These are phyloP conservation scores for Mizuhopecten yessoensis DNA, from an alignment of 1,140 invertebrate genomes.

Conservation along the genomic window DNA sequence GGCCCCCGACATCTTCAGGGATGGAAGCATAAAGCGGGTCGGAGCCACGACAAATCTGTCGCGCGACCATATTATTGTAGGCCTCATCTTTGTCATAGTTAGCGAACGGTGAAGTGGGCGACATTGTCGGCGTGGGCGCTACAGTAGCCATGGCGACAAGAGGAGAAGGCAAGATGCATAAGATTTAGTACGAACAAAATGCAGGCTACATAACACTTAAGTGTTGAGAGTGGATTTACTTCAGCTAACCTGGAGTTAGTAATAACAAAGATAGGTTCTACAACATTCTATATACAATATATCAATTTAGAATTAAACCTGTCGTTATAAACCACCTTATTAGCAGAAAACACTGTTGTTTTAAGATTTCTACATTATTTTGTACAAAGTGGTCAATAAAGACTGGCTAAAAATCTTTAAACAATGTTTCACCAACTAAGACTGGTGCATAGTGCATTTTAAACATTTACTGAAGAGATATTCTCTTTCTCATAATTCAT, in stretches of 20 bases:
- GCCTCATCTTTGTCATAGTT: slow-evolving; percentile 53
- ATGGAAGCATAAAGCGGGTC: slow-evolving; percentile 78
- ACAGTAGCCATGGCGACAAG: slow-evolving; percentile 49
- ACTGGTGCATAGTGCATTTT: too few relatives aligned
- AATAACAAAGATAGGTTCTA: neutral
- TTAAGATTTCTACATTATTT: too few relatives aligned
- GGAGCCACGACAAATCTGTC: slow-evolving; percentile 63
- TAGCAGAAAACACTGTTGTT: neutral
- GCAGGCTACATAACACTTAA: slow-evolving; percentile 2
- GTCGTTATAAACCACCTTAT: neutral
- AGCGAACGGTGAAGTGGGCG: slow-evolving; percentile 54
- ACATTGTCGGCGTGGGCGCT: slow-evolving; percentile 53
- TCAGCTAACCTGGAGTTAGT: neutral
- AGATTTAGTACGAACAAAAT: slow-evolving; percentile 37
- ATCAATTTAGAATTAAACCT: neutral
- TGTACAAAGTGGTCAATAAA: too few relatives aligned
- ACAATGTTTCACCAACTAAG: too few relatives aligned
- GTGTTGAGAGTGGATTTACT: neutral
- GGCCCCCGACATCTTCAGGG: slow-evolving; percentile 62
- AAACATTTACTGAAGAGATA: too few relatives aligned
- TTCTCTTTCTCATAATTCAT: neutral
- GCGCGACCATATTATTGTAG: slow-evolving; percentile 57
- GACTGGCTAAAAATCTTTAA: too few relatives aligned
- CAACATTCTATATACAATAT: neutral
- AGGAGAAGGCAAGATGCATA: slow-evolving; percentile 60